Evolutionary conservation across 2,888 invertebrate genomes (phyloP), one percentile per base, ranked within the genome.

Genomic region (Cybosia mesomella): DNA sequence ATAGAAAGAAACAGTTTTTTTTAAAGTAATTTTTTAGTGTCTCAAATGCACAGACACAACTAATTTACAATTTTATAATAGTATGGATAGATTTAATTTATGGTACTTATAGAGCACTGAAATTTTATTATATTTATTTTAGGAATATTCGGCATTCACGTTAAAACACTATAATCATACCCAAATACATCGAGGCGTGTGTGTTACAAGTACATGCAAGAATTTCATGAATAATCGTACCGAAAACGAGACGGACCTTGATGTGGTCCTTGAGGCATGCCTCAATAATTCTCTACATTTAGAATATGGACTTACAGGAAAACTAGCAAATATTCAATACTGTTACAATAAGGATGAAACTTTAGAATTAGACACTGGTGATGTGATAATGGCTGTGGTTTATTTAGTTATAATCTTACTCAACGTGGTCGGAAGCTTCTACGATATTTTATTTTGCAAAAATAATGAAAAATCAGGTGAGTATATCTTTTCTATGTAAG

Each of bases 161-260:
- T 67, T 85, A 15, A 93, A 93, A 76, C 94, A 94, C 75, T 94
- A 85, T 76, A 92, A 94, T 70, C 92, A 93, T 75, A 89, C 92
- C 64, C 86, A 89, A 79, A 86, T 94, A 81, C 93, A 94, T 64
- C 83, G 93, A 82, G 94, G 89, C 1, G 82, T 93, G 0, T 94
- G 94, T 75, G 85, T 92, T 1, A 89, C 89, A 11, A 81, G 66
- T 22, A 85, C 87, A 9, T 94, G 94, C 73, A 85, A 84, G 75
- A 71, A 76, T n/a, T 85, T 81, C 32, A 58, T 79, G 32, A 64
- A 75, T 67, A 77, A 57, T 63, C 8, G 18, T 5, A 54, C 53
- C 1, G n/a, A 36, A 13, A 76, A 82, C 65, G 73, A 72, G 66
- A 78, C 83, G 66, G 58, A 58, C 66, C 58, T 60, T 58, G n/a